These are phyloP conservation scores for Amblyornis subalaris DNA, from an alignment of 2,113 vertebrate species.

Conservation along the genomic window DNA sequence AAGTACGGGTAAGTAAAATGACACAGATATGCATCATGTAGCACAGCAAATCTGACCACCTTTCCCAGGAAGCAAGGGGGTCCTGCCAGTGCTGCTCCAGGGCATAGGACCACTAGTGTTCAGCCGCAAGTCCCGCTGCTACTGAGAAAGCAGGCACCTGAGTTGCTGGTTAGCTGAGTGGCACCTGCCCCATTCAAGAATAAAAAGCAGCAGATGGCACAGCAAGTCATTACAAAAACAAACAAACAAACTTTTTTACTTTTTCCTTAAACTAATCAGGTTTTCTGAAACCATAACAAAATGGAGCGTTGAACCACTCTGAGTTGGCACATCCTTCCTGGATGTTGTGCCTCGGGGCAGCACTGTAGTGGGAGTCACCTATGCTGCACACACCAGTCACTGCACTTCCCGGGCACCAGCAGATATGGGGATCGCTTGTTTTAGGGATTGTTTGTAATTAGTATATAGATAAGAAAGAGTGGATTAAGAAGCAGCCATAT, in stretches of 20 bases:
- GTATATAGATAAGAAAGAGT: not conserved
- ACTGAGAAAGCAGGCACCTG: not conserved
- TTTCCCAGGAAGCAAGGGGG: not conserved
- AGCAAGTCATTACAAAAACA: not conserved
- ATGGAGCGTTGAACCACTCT: not conserved
- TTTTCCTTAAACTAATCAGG: not conserved
- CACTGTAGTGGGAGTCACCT: not conserved
- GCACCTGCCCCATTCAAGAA: not conserved
- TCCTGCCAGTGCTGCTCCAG: not conserved
- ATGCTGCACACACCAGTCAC: rapidly evolving
- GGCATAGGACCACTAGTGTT: rapidly evolving
- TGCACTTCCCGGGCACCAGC: not conserved
- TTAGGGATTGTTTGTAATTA: not conserved
- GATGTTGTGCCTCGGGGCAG: not conserved
- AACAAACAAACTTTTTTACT: not conserved
- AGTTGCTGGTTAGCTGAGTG: not conserved
- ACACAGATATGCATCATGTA: rapidly evolving
- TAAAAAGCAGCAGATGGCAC: not conserved
- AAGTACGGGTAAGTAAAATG: not conserved
- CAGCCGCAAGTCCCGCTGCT: not conserved
- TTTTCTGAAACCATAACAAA: not conserved
- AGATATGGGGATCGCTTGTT: not conserved
- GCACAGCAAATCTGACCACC: not conserved
- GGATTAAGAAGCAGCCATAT: not conserved
- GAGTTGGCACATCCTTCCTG: not conserved